Evolutionary conservation across 2,888 invertebrate species (phyloP), one percentile per base, ranked within the genome.

Genomic region (Lypha dubia): DNA sequence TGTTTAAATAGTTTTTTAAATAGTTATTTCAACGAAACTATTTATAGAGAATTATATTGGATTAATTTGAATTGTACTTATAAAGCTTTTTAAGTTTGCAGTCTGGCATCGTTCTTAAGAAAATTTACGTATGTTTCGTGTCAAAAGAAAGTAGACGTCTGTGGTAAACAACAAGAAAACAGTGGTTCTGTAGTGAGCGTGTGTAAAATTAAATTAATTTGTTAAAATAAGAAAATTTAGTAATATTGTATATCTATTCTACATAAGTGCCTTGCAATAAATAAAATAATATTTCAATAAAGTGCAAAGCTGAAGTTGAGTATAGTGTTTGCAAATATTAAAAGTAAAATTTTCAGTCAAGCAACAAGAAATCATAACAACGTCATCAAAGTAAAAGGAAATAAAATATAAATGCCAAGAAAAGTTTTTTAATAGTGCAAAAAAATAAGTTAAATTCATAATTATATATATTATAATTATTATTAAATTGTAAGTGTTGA

Each of bases 301-400:
- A 65, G 56, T 15, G 13, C 15, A 41, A 41, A 44, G 44, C 4
- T 1, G 4, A n/a, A 49, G 7, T 49, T 49, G 5, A 38, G 9
- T 38, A 17, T 56, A 38, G 63, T 49, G 62, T 8, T 32, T 7
- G 1, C 9, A 24, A 73, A 70, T 38, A 28, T 28, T 28, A 71
- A 79, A 76, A 11, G 65, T 67, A 74, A 28, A 13, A 4, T 28
- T 4, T 2, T 28, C 32, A 20, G n/a, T n/a, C 68, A n/a, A 38
- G 46, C 44, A 58, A 51, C 53, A 74, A 70, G 41, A 68, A 73
- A 68, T 77, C 49, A 44, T 58, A 71, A 70, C 83, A 84, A 84
- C 84, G 81, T 84, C 84, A 84, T 63, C 84, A 84, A 81, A 81
- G 53, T 62, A 46, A 35, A 51, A 65, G 65, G 32, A 24, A 22